phyloP scores from a whole-genome alignment of 1,140 invertebrate genomes.

The Drosophila takahashii region DNA sequence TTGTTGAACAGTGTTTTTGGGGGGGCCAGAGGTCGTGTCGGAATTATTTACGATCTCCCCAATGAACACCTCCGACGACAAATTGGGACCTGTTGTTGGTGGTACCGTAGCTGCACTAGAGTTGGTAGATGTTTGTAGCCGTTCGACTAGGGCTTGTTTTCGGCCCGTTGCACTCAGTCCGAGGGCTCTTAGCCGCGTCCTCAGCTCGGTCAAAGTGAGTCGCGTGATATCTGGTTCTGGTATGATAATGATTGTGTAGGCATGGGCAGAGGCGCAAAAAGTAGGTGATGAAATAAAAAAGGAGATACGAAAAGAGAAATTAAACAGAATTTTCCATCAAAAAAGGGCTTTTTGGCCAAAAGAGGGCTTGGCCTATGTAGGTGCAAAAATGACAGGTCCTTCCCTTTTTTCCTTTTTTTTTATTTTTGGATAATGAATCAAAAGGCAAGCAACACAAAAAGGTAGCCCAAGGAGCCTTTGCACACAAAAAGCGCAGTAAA shows the following conservation, averaged over 20 bases:
- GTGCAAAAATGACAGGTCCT: constrained; percentile 14
- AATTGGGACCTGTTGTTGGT: constrained; percentile 48
- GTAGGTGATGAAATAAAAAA: constrained; percentile 62
- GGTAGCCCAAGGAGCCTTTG: constrained; percentile 13
- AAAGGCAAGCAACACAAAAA: constrained; percentile 48
- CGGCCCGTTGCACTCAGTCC: constrained; percentile 65
- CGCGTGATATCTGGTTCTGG: constrained; percentile 63
- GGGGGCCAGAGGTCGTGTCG: constrained; percentile 29
- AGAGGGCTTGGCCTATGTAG: constrained; percentile 36
- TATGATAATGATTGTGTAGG: constrained; percentile 27
- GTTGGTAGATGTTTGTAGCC: constrained; percentile 45
- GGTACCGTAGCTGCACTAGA: neutral
- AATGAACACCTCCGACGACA: constrained; percentile 44
- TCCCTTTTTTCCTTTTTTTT: constrained; percentile 12
- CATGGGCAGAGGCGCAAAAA: constrained; percentile 46
- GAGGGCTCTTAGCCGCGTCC: constrained; percentile 60
- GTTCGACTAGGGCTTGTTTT: constrained; percentile 69
- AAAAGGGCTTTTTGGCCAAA: constrained; percentile 4
- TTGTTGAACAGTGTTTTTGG: constrained; percentile 2
- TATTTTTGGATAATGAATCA: constrained; percentile 55
- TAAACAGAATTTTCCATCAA: constrained; percentile 39
- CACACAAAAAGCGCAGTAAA: constrained; percentile 69
- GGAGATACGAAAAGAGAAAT: constrained; percentile 46
- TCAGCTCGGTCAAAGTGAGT: constrained; percentile 69
- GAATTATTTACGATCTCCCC: constrained; percentile 59